phyloP scores from a whole-genome alignment of 2,797 vertebrate species.

The Pampus argenteus region DNA sequence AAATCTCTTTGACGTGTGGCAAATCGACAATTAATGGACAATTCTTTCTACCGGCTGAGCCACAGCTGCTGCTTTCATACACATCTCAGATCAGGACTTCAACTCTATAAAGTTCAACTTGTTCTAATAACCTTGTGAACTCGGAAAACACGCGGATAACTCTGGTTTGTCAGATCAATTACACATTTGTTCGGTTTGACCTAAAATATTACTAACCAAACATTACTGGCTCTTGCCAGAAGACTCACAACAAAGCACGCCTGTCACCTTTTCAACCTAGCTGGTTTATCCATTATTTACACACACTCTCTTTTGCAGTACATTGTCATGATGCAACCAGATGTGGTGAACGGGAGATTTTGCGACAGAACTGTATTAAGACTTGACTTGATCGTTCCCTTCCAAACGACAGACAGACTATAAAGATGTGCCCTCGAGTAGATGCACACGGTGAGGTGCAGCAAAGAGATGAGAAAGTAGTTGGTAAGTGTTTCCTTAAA shows the following conservation, averaged over 20 bases:
- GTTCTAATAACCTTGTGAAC: neutral
- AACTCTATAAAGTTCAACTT: neutral
- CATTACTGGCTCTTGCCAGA: neutral
- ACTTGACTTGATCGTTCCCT: constrained; percentile 24
- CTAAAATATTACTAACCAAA: constrained; percentile 5
- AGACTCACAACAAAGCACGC: neutral
- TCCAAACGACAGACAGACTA: constrained; percentile 31
- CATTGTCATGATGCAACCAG: constrained; percentile 14
- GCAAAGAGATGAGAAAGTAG: constrained; percentile 18
- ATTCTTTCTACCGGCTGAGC: too few species aligned
- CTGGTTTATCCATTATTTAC: constrained; percentile 24
- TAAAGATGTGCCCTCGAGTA: constrained; percentile 22
- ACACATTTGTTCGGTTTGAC: neutral
- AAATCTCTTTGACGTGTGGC: too few species aligned
- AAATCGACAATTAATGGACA: too few species aligned
- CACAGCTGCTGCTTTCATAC: neutral
- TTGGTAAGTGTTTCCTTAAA: constrained; percentile 39
- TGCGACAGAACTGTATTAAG: constrained; percentile 12
- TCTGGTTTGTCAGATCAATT: neutral
- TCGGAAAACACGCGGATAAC: neutral
- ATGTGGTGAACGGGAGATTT: constrained; percentile 29
- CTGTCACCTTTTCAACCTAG: constrained; percentile 3
- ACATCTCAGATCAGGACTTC: neutral
- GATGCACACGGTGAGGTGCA: constrained; percentile 23
- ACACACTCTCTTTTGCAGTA: neutral